A percentile compares a stretch with the other conserved stretches of the same genome.
phyloP scores from a whole-genome alignment of 2,113 vertebrate species.

The Thomomys bottae region DNA sequence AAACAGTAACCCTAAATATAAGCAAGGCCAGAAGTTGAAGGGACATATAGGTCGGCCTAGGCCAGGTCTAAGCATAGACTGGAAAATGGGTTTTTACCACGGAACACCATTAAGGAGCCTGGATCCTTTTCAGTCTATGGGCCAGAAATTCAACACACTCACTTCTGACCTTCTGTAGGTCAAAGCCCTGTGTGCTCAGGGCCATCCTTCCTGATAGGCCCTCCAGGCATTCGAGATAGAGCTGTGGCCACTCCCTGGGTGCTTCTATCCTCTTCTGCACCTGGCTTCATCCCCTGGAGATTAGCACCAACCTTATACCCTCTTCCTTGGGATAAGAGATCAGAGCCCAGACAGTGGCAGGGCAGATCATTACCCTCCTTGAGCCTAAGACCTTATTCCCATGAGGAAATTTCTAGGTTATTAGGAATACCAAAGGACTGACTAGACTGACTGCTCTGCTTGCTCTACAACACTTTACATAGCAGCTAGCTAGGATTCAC shows the following conservation, averaged over 20 bases:
- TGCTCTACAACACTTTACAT: no score
- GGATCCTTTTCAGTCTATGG: background rate
- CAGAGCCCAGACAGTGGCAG: background rate
- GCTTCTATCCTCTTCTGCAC: background rate
- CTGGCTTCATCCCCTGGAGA: background rate
- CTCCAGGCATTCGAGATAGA: background rate
- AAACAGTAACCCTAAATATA: background rate
- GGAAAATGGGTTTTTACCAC: background rate
- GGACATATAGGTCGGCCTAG: background rate
- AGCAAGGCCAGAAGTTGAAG: background rate
- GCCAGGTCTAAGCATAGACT: background rate
- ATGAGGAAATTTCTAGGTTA: no score
- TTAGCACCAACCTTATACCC: background rate
- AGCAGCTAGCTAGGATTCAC: background rate
- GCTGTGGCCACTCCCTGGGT: background rate
- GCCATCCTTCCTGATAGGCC: background rate
- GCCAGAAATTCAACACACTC: background rate
- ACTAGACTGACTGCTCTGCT: background rate
- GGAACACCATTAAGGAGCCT: background rate
- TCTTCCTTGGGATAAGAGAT: background rate
- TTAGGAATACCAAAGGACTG: background rate
- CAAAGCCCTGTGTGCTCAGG: background rate
- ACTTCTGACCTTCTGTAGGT: background rate
- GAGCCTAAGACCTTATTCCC: background rate
- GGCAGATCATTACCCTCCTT: background rate